Evolutionary conservation across 2,113 vertebrate species (phyloP), one percentile per base, ranked within the genome.

Genomic region (Rhinogobius similis): DNA sequence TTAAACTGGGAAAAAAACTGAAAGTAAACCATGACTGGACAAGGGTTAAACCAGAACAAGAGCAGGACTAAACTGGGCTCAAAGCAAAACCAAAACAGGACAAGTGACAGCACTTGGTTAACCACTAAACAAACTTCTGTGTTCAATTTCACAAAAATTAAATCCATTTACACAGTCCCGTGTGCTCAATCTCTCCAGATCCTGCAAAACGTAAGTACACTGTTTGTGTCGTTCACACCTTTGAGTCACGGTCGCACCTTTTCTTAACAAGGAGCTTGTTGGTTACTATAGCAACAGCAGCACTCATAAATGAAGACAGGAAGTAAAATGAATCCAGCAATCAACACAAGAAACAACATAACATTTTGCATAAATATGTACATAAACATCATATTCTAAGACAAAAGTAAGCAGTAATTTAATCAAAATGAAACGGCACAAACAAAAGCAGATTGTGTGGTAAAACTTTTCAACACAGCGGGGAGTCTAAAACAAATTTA

Each of bases 191-290:
- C 14, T 29, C 26, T 16, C 29, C 27, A 4, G 10, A 36, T 38
- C 18, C 9, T 36, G 9, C 13, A 61, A 61, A 61, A 61, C 29
- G 18, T 61, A 59, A 18, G 26, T 48, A 46, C 18, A 29, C 26
- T 13, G 4, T 24, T 53, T 53, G 11, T 53, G 16, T 61, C 58
- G 10, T 61, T 61, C 29, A 61, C 58, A 61, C 58, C 29, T 61
- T 61, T 36, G 72, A 76, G 81, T 84, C 79, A 73, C 82, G 73
- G 81, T 84, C 77, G 67, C 82, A 81, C 83, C 79, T 82, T 67
- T 38, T 4, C n/a, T 20, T 69, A 82, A 75, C 27, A 44, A 81
- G 27, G 55, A 73, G 84, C 79, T 76, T 67, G 79, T 27, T 38
- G 46, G 86, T 88, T 81, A 58, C 75, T 77, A 8, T 18, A 70